Conservation (phyloP, 2,888 invertebrate species). For the Quadriops clusia region DNA sequence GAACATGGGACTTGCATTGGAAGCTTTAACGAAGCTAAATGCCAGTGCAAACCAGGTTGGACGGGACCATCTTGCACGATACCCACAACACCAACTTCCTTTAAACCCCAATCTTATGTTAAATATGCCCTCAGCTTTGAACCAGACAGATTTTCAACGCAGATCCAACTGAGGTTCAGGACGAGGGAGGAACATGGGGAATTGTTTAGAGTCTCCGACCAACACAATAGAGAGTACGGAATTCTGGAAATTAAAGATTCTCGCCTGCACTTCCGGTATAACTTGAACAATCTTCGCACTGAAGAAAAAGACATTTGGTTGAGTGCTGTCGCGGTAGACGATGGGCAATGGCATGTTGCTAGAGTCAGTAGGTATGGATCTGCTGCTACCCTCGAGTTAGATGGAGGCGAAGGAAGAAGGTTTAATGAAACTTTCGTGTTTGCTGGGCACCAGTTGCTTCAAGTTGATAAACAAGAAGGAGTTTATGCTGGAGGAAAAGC, state of each 20-base stretch:
- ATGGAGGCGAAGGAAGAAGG: slow-evolving; percentile 87
- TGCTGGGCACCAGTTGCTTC: slow-evolving; percentile 81
- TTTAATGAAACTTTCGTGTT: slow-evolving; percentile 89
- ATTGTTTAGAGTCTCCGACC: slow-evolving; percentile 85
- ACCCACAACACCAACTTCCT: slow-evolving; percentile 81
- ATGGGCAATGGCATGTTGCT: slow-evolving; percentile 95
- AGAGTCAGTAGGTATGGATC: slow-evolving; percentile 84
- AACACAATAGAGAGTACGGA: slow-evolving; percentile 88
- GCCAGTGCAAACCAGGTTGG: slow-evolving; percentile 93
- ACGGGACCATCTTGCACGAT: slow-evolving; percentile 80
- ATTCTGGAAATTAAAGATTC: slow-evolving; percentile 85
- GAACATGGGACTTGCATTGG: slow-evolving; percentile 92
- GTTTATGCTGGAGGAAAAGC: slow-evolving; percentile 94
- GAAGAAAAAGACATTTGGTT: slow-evolving; percentile 87
- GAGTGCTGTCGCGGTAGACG: slow-evolving; percentile 80
- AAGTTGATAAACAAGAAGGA: slow-evolving; percentile 89
- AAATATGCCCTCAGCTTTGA: slow-evolving; percentile 92
- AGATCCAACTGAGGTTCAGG: slow-evolving; percentile 86
- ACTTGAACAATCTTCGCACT: slow-evolving; percentile 80
- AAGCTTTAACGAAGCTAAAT: slow-evolving; percentile 76
- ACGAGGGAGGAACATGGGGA: slow-evolving; percentile 89
- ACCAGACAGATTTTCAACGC: slow-evolving; percentile 83
- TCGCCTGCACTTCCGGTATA: slow-evolving; percentile 80
- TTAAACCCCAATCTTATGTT: slow-evolving; percentile 90
- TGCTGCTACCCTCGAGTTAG: slow-evolving; percentile 82